Percentiles rank a stretch among this genome's conserved stretches.
These are phyloP conservation scores for Monomorium pharaonis DNA, from an alignment of 1,140 invertebrate species.

Conservation along the genomic window DNA sequence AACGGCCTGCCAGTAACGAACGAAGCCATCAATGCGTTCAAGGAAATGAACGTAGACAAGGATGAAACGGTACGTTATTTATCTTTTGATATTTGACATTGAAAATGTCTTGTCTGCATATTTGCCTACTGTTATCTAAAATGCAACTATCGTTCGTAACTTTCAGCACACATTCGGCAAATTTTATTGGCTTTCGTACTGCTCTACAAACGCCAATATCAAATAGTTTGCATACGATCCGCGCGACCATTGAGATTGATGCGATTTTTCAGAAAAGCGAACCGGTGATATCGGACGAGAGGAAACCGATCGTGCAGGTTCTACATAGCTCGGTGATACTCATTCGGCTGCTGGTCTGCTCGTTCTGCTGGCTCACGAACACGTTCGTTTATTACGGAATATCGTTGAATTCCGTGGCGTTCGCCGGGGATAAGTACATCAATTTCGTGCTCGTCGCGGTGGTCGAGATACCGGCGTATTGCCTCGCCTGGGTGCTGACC, in stretches of 20 bases:
- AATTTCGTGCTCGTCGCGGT: slow-evolving; percentile 90
- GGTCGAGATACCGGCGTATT: slow-evolving; percentile 90
- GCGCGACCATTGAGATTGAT: not conserved
- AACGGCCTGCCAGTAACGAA: slow-evolving; percentile 88
- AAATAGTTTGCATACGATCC: not conserved
- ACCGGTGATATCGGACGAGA: slow-evolving; percentile 15
- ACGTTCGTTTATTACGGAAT: slow-evolving; percentile 93
- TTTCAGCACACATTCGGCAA: not conserved
- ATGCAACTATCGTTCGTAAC: not conserved
- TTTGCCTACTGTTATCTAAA: not conserved
- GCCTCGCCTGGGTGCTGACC: slow-evolving; percentile 88
- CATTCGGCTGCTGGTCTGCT: slow-evolving; percentile 87
- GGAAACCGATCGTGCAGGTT: slow-evolving; percentile 61
- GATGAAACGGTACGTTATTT: slow-evolving; percentile 33
- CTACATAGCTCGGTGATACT: slow-evolving; percentile 76
- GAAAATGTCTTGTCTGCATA: not conserved
- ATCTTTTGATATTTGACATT: not conserved
- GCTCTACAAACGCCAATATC: not conserved
- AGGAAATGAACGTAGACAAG: slow-evolving; percentile 73
- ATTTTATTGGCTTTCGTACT: not conserved
- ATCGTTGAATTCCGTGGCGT: slow-evolving; percentile 91
- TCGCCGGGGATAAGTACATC: slow-evolving; percentile 90
- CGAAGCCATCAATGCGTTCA: slow-evolving; percentile 83
- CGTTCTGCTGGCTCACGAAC: slow-evolving; percentile 89
- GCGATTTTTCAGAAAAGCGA: slow-evolving; percentile 52